These are phyloP conservation scores for Idaea aversata DNA, from an alignment of 2,888 invertebrate species.

Conservation along the genomic window DNA sequence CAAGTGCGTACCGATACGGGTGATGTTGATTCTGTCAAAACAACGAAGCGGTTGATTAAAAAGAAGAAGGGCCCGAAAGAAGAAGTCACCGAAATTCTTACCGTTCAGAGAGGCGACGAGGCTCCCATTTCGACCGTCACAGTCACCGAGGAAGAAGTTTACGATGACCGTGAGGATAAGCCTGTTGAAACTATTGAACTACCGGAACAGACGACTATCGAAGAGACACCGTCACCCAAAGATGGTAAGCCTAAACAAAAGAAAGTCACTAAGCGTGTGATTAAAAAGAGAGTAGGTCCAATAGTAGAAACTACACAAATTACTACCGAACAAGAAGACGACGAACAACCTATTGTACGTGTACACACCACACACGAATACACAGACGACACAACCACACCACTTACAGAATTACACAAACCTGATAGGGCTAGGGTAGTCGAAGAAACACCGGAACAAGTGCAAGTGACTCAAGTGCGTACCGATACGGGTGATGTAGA, in stretches of 20 bases:
- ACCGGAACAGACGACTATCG: constrained; percentile 37
- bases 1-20: constrained; percentile 35
- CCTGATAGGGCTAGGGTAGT: constrained; percentile 36
- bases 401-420: constrained; percentile 18
- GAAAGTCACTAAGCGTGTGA: constrained; percentile 40
- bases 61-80: constrained; percentile 28
- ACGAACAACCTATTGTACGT: constrained; percentile 29
- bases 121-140: constrained; percentile 14
- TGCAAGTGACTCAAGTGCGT: constrained; percentile 44
- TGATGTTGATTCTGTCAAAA: constrained; percentile 22
- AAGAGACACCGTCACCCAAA: constrained; percentile 24
- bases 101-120: constrained; percentile 30
- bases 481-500: constrained; percentile 46
- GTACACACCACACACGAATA: constrained; percentile 24
- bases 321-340: constrained; percentile 60
- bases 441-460: constrained; percentile 22
- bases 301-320: constrained; percentile 24
- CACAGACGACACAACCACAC: constrained; percentile 31
- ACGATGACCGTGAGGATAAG: constrained; percentile 5
- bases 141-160: constrained; percentile 12
- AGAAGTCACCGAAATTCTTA: constrained; percentile 31
- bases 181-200: constrained; percentile 39
- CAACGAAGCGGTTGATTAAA: constrained; percentile 36
- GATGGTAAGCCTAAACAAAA: constrained; percentile 42
- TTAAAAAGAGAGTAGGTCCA: constrained; percentile 45